A percentile compares a stretch with the other conserved stretches of the same genome.
Conservation (phyloP, 2,797 vertebrate genomes). For the Poeciliopsis turneri region DNA sequence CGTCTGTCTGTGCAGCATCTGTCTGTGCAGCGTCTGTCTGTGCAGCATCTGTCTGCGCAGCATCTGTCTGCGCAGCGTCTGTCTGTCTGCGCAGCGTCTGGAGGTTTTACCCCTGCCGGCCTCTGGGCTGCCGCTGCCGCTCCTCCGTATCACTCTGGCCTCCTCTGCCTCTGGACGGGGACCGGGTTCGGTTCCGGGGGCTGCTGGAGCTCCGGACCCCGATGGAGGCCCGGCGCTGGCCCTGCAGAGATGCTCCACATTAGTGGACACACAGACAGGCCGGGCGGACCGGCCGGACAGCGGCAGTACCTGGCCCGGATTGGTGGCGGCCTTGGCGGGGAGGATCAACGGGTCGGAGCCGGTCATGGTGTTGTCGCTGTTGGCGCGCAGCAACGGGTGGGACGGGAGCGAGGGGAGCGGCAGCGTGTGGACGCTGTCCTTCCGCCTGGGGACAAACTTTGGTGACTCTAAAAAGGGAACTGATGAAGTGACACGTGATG, state of each 20-base stretch:
- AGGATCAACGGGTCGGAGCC: constrained; percentile 82
- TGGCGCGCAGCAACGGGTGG: constrained; percentile 87
- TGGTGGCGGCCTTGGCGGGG: constrained; percentile 74
- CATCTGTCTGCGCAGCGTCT: no score
- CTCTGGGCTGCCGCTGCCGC: constrained; percentile 83
- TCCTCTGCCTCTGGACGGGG: constrained; percentile 88
- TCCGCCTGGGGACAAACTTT: constrained; percentile 84
- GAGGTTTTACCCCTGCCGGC: constrained; percentile 84
- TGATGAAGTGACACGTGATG: constrained; percentile 51
- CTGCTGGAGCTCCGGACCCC: constrained; percentile 91
- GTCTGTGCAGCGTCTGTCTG: no score
- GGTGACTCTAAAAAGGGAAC: constrained; percentile 93
- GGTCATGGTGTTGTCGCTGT: constrained; percentile 90
- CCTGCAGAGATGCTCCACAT: constrained; percentile 56
- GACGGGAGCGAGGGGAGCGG: constrained; percentile 81
- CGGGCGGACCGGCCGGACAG: no score
- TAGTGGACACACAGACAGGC: no score
- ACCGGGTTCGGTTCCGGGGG: constrained; percentile 86
- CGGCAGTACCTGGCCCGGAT: constrained; percentile 76
- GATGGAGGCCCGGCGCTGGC: constrained; percentile 84
- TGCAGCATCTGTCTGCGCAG: no score
- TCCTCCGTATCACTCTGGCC: constrained; percentile 82
- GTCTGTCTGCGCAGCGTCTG: no score
- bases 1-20: no score
- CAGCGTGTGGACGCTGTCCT: constrained; percentile 82